Base-by-base conservation (phyloP, 1,140 invertebrate species). In the Apis dorsata region DNA sequence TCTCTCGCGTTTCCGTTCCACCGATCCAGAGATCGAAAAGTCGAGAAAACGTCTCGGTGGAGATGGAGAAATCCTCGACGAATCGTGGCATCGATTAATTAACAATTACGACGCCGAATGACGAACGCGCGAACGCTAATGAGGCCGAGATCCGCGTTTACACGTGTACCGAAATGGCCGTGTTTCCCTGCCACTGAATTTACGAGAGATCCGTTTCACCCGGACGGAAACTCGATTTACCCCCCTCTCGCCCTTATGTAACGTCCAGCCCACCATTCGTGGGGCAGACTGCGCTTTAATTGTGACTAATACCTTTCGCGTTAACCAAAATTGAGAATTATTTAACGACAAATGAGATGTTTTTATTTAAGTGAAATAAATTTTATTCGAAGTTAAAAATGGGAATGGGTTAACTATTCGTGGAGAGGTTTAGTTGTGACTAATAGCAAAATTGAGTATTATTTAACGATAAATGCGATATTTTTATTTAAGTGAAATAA, bases 151-250 rank as follows among this genome's bases (percentile, higher is more conserved):
- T 79, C 78, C 75, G 63, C 57, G 62, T 86, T 84, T 85, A 85
- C 68, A 74, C 74, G 21, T 51, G 21, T 24, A 51, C 19, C 19
- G 44, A 17, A 62, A 60, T 17, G 59, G 19, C 51, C 57, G 28
- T 53, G 44, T 55, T 24, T 69, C 76, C 72, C 59, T 44, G 17
- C 55, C 69, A 49, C 60, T 24, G 65, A 72, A 82, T 86, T 82
- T 74, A 73, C 53, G 79, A 21, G 73, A 59, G 55, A 17, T 34
- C 72, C 53, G 74, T n/a, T 28, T 66, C 60, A 72, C n/a, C 24
- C 86, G 86, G 86, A 87, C 78, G 84, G 70, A 57, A 86, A 85
- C 76, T 75, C 59, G 44, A 74, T 74, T 83, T 83, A 87, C 82
- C 84, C 84, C 83, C 60, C 60, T 24, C 19, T 11, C 60, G 11